Evolutionary conservation across 1,140 invertebrate genomes (phyloP).

Genomic region (Eubasilissa regina): DNA sequence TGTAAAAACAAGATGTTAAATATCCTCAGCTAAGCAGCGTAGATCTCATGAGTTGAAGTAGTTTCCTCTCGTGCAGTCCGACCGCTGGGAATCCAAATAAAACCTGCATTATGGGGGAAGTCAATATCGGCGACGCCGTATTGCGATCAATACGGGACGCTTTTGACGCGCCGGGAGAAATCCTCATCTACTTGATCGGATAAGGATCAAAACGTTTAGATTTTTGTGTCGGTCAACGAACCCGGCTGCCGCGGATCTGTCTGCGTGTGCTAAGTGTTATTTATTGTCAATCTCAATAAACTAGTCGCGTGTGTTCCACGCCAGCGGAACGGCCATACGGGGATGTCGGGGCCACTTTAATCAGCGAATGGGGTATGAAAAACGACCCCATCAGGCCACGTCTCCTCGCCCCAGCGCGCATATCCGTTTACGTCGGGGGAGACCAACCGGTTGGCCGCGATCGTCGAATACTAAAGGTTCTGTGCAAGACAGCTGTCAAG

Average conservation of each 20-base stretch:
- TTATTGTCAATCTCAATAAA: conserved; percentile 39
- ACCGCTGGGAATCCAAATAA: no score
- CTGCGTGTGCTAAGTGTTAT: neutral
- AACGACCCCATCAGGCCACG: conserved; percentile 34
- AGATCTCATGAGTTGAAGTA: no score
- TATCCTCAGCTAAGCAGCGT: no score
- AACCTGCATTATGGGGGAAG: no score
- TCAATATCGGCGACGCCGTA: neutral
- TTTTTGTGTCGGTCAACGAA: no score
- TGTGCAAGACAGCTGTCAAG: no score
- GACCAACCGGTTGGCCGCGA: neutral
- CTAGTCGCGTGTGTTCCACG: conserved; percentile 25
- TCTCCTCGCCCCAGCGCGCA: neutral
- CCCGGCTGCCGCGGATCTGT: no score
- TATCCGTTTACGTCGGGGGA: conserved; percentile 23
- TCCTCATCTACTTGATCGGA: no score
- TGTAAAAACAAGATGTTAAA: no score
- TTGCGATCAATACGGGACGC: neutral
- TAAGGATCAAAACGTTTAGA: no score
- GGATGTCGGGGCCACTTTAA: conserved; percentile 44
- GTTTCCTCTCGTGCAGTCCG: no score
- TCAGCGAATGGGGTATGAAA: conserved; percentile 45
- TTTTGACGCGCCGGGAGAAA: neutral
- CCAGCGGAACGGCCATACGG: neutral
- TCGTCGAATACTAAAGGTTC: no score